Evolutionary conservation across 2,888 invertebrate genomes (phyloP), one percentile per base, ranked within the genome.

Genomic region (Ditula angustiorana): DNA sequence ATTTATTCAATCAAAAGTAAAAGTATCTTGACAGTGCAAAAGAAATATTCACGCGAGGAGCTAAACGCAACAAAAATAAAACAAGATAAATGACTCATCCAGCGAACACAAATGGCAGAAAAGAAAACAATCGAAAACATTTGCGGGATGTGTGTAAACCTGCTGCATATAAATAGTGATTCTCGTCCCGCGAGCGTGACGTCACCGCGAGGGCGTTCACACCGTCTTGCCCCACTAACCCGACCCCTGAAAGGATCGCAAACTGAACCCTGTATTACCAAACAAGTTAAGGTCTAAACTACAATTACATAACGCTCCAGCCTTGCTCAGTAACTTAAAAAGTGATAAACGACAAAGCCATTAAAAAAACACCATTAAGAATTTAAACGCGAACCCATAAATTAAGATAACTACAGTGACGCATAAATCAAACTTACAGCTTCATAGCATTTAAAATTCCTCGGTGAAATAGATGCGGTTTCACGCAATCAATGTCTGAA

Each of bases 161-260:
- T 37, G n/a, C 30, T 44, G 49, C 50, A 57, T 50, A 50, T 50
- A 57, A 63, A 57, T 57, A 28, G 56, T 30, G 50, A 57, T 63
- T 47, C 56, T 46, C 28, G 63, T 41, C 53, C 35, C 35, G 53
- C 30, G 52, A 28, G 41, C 53, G 66, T 72, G 74, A 74, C 74
- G 72, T 71, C 71, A 69, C 66, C 70, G 67, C 67, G 74, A 77
- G 82, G 82, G 74, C 82, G 69, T 81, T 82, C 76, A 81, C 65
- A 41, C 74, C 71, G 73, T 73, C 72, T 76, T 80, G 82, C 68
- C 82, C 83, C 77, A 82, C 59, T 68, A 66, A 68, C 68, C 68
- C 58, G 50, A 41, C 61, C 41, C 53, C 63, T 13, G 33, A 57
- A 63, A 52, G 63, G 57, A 52, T 61, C 47, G 61, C 46, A 47